A percentile compares a stretch with the other conserved stretches of the same genome.
phyloP scores from a whole-genome alignment of 2,113 vertebrate genomes.

The Scartelaos histophorus region DNA sequence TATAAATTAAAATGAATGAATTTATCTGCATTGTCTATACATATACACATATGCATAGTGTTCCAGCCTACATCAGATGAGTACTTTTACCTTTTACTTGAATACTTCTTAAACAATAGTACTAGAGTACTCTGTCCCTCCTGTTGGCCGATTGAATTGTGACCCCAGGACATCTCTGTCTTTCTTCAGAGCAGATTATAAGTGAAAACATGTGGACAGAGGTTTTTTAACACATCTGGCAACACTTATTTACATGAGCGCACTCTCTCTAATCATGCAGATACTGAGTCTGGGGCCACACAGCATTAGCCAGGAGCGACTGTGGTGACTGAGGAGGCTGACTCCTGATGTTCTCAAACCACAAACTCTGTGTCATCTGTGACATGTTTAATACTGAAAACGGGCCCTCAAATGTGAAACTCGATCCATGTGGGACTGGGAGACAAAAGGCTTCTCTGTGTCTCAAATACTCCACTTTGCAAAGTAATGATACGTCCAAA shows the following conservation, averaged over 20 bases:
- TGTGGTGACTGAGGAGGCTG: conserved; percentile 4
- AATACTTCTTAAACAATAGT: too few relatives aligned
- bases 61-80: not conserved
- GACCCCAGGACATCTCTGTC: conserved; percentile 24
- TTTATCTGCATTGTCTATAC: too few relatives aligned
- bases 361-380: conserved; percentile 10
- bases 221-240: conserved; percentile 61
- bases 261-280: conserved; percentile 64
- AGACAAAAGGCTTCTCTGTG: not conserved
- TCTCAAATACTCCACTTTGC: conserved; percentile 1
- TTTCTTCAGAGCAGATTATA: not conserved
- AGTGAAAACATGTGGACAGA: conserved; percentile 48
- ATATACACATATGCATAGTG: too few relatives aligned
- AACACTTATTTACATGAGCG: conserved; percentile 64
- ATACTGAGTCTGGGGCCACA: conserved; percentile 45
- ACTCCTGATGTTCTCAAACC: conserved; percentile 1
- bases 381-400: conserved; percentile 6
- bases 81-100: not conserved
- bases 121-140: not conserved
- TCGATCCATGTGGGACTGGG: not conserved
- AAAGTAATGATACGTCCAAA: not conserved
- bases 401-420: not conserved
- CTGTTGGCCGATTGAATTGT: conserved; percentile 7
- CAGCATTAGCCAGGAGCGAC: conserved; percentile 29
- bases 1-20: too few relatives aligned